Evolutionary conservation across 2,888 invertebrate genomes (phyloP).

Genomic region (Tiliacea aurago): DNA sequence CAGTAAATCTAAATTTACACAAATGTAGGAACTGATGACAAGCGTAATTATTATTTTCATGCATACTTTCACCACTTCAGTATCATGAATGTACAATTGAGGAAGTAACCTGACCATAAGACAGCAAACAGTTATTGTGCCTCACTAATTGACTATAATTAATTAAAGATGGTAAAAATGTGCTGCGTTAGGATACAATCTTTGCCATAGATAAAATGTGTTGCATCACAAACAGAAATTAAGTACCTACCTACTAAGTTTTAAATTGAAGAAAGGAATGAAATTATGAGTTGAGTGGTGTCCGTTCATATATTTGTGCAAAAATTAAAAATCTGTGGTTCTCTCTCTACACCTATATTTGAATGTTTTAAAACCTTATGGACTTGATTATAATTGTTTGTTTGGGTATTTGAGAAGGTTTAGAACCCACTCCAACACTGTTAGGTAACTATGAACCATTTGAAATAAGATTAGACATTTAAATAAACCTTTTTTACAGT

Average conservation of each 20-base stretch:
- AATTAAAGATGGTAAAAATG: not conserved
- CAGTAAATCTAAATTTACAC: constrained; percentile 39
- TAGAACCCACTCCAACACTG: not conserved
- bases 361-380: not conserved
- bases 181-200: constrained; percentile 5
- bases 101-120: constrained; percentile 36
- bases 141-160: constrained; percentile 25
- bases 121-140: constrained; percentile 13
- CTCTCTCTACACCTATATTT: not conserved
- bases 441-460: too few relatives aligned
- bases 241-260: not conserved
- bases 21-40: constrained; percentile 40
- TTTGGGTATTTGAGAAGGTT: not conserved
- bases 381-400: not conserved
- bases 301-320: not conserved
- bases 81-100: constrained; percentile 23
- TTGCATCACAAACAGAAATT: not conserved
- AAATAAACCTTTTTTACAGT: too few relatives aligned
- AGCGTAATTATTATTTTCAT: constrained; percentile 44
- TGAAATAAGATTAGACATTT: too few relatives aligned
- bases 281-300: too few relatives aligned
- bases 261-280: not conserved
- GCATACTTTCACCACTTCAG: constrained; percentile 56
- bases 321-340: not conserved
- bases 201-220: not conserved